phyloP scores from a whole-genome alignment of 2,888 invertebrate species.

The Lepidonotus clava region DNA sequence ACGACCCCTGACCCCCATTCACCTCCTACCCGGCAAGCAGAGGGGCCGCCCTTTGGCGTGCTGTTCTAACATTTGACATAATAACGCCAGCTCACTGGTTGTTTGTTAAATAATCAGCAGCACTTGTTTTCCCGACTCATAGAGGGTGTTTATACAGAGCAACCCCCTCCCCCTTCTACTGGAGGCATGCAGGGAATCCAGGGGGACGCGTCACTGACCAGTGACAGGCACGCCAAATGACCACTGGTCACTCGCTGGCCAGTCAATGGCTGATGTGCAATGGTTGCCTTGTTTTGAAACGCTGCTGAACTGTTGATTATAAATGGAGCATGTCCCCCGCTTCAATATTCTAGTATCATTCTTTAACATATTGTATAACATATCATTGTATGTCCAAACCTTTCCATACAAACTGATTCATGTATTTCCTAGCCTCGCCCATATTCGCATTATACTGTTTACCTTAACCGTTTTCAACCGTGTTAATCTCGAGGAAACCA shows the following conservation, averaged over 20 bases:
- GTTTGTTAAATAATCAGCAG: slow-evolving; percentile 29
- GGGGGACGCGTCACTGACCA: background rate
- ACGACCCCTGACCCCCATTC: slow-evolving; percentile 13
- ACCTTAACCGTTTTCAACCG: too few species aligned
- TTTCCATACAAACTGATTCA: too few species aligned
- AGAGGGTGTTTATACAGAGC: background rate
- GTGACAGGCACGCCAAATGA: background rate
- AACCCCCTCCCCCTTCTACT: too few species aligned
- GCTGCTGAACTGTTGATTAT: background rate
- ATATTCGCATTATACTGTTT: too few species aligned
- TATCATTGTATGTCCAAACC: too few species aligned
- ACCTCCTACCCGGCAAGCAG: background rate
- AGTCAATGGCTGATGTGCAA: background rate
- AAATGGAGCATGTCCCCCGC: too few species aligned
- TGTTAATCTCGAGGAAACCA: too few species aligned
- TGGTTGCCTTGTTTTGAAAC: slow-evolving; percentile 2
- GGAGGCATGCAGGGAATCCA: background rate
- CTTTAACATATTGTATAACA: too few species aligned
- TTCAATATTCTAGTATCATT: too few species aligned
- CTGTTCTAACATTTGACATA: slow-evolving; percentile 33
- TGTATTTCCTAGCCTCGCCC: too few species aligned
- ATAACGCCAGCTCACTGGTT: background rate
- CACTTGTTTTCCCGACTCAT: background rate
- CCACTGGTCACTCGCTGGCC: background rate
- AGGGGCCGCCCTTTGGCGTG: background rate